A percentile compares a stretch with the other conserved stretches of the same genome.
Evolutionary conservation across 1,140 invertebrate species (phyloP).

Genomic region (Thaumatotibia leucotreta): DNA sequence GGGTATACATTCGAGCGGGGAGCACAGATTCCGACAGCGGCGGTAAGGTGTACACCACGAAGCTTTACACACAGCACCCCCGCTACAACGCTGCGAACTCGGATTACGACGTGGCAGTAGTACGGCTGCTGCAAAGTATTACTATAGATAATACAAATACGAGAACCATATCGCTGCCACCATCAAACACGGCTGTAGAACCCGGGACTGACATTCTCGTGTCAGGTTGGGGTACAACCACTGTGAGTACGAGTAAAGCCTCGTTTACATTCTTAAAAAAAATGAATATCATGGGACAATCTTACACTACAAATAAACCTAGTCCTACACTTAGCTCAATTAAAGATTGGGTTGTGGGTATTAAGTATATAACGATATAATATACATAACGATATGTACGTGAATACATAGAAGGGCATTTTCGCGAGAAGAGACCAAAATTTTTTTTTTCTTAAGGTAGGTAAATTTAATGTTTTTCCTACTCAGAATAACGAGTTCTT

Average conservation of each 20-base stretch:
- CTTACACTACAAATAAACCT: too few species aligned
- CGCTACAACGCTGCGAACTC: conserved; percentile 37
- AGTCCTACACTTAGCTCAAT: too few species aligned
- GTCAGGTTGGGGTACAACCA: conserved; percentile 59
- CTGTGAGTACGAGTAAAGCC: conserved; percentile 36
- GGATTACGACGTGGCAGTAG: conserved; percentile 48
- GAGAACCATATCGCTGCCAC: conserved; percentile 26
- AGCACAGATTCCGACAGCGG: conserved; percentile 35
- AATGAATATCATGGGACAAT: too few species aligned
- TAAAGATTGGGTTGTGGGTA: too few species aligned
- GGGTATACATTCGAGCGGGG: conserved; percentile 38
- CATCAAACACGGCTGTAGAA: conserved; percentile 18
- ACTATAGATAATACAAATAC: conserved; percentile 33
- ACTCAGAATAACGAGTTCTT: too few species aligned
- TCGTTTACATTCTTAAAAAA: too few species aligned
- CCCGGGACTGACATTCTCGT: conserved; percentile 38
- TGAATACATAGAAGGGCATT: too few species aligned
- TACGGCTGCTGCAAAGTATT: conserved; percentile 30
- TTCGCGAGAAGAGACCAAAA: too few species aligned
- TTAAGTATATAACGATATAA: too few species aligned
- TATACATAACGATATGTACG: too few species aligned
- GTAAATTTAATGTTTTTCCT: too few species aligned
- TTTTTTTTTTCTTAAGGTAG: too few species aligned
- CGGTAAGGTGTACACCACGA: conserved; percentile 29
- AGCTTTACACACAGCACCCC: conserved; percentile 39